Conservation (phyloP, 1,140 invertebrate species). For the Ips typographus region DNA sequence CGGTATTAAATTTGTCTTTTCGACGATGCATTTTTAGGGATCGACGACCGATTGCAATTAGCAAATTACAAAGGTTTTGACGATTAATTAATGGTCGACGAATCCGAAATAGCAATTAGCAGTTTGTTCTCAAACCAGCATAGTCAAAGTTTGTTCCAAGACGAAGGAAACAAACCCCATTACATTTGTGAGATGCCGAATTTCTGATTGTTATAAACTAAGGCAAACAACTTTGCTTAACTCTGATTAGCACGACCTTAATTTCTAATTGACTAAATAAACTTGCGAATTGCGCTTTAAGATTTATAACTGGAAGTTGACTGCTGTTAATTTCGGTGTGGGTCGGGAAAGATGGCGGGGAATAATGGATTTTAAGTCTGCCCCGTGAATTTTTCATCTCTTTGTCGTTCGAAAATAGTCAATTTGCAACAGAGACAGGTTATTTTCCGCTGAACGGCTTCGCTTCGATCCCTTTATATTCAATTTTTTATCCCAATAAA, state of each 20-base stretch:
- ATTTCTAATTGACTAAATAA: slow-evolving; percentile 33
- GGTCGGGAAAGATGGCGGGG: no score
- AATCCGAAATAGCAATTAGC: slow-evolving; percentile 20
- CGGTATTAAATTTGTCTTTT: not conserved
- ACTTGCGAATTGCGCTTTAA: slow-evolving; percentile 14
- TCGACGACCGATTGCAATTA: not conserved
- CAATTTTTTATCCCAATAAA: slow-evolving; percentile 22
- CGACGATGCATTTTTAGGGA: not conserved
- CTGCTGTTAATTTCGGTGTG: not conserved
- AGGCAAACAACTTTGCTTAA: slow-evolving; percentile 27
- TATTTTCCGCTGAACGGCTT: slow-evolving; percentile 8
- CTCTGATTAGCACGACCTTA: slow-evolving; percentile 25
- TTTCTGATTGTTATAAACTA: slow-evolving; percentile 33
- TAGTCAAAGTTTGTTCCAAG: slow-evolving; percentile 28
- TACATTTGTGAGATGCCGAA: slow-evolving; percentile 7
- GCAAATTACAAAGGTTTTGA: not conserved
- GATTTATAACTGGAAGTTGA: slow-evolving; percentile 5
- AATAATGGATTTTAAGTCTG: no score
- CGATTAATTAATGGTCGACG: slow-evolving; percentile 8
- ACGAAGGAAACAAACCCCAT: slow-evolving; percentile 25
- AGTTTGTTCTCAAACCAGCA: slow-evolving; percentile 7
- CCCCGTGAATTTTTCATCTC: no score
- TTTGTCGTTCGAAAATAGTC: no score
- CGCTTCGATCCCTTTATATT: slow-evolving; percentile 1
- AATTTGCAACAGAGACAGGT: not conserved